phyloP scores from a whole-genome alignment of 1,140 invertebrate species.

The Maconellicoccus hirsutus region DNA sequence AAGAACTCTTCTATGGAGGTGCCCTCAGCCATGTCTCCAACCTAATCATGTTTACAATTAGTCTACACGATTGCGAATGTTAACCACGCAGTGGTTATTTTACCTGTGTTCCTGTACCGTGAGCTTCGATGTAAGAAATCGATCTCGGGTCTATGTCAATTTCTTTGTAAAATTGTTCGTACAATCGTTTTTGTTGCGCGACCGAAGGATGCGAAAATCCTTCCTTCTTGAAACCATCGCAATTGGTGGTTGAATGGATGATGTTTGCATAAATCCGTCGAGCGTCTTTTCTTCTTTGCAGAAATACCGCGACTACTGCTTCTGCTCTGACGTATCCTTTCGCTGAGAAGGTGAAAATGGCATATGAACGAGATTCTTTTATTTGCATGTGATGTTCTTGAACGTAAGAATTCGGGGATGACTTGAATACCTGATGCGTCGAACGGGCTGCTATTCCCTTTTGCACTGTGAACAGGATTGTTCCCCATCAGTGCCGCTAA shows the following conservation, averaged over 20 bases:
- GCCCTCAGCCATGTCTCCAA: conserved; percentile 24
- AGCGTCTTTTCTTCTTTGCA: conserved; percentile 45
- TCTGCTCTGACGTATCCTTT: conserved; percentile 29
- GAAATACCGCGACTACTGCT: conserved; percentile 37
- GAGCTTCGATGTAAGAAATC: conserved; percentile 32
- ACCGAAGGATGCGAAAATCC: background rate
- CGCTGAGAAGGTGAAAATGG: conserved; percentile 23
- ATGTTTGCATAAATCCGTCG: conserved; percentile 8
- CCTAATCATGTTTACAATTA: background rate
- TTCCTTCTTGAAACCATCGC: background rate
- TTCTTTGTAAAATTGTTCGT: background rate
- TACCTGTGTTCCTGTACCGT: conserved; percentile 30
- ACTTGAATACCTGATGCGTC: conserved; percentile 51
- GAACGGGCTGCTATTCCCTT: conserved; percentile 82
- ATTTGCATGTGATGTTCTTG: background rate
- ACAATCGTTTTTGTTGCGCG: background rate
- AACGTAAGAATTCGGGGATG: too few species aligned
- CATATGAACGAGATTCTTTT: background rate
- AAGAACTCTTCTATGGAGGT: conserved; percentile 27
- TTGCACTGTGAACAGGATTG: conserved; percentile 64
- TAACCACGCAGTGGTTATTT: background rate
- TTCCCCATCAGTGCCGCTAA: conserved; percentile 69
- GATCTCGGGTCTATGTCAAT: conserved; percentile 41
- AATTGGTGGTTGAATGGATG: background rate
- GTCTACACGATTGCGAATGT: background rate